Percentiles rank a stretch among this genome's conserved stretches.
phyloP scores from a whole-genome alignment of 2,113 vertebrate species.

The Heliornis fulica region DNA sequence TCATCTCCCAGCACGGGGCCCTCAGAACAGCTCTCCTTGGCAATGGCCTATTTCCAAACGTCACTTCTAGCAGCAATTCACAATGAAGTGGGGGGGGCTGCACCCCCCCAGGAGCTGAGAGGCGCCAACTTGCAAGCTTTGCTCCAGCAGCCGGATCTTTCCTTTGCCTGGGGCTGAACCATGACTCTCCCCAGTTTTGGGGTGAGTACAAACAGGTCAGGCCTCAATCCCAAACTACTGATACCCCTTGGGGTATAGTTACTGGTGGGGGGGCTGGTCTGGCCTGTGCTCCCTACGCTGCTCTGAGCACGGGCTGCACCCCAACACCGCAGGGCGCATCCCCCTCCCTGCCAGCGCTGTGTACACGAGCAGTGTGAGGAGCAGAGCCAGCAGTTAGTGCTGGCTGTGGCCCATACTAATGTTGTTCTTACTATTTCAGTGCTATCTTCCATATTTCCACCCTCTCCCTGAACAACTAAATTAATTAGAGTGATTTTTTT shows the following conservation, averaged over 20 bases:
- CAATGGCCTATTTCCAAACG: not conserved
- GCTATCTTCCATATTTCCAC: conserved; percentile 5
- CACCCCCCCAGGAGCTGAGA: rapidly evolving
- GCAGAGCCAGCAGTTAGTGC: not conserved
- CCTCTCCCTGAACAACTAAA: conserved; percentile 41
- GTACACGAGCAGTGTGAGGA: not conserved
- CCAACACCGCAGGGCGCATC: rapidly evolving
- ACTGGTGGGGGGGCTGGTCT: not conserved
- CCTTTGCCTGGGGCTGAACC: not conserved
- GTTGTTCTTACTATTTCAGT: conserved; percentile 35
- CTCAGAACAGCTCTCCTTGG: not conserved
- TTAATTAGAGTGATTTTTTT: conserved; percentile 39
- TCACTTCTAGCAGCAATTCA: not conserved
- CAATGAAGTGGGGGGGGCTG: not conserved
- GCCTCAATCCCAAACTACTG: not conserved
- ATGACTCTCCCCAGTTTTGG: not conserved
- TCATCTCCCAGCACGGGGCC: rapidly evolving
- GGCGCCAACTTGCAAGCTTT: not conserved
- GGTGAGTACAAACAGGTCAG: not conserved
- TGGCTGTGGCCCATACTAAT: conserved; percentile 16
- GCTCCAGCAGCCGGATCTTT: not conserved
- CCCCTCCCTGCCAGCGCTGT: not conserved
- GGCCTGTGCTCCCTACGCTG: not conserved
- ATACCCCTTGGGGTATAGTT: not conserved
- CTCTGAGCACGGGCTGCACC: not conserved